A percentile compares a stretch with the other conserved stretches of the same genome.
Evolutionary conservation across 2,113 vertebrate genomes (phyloP).

Genomic region (Anguilla japonica): DNA sequence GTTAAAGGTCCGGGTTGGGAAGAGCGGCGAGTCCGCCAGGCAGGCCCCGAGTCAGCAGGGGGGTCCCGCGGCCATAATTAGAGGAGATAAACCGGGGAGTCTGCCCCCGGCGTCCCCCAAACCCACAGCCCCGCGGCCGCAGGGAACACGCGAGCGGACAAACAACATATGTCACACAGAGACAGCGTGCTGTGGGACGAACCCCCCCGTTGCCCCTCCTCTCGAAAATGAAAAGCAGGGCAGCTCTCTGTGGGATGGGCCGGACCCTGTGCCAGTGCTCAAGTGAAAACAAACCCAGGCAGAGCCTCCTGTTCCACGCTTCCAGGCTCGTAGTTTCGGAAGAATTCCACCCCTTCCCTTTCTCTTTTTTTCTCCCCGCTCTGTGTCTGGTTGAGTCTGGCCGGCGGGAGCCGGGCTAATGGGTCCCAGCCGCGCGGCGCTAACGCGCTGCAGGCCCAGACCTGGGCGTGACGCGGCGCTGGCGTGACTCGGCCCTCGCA

Average conservation of each 20-base stretch:
- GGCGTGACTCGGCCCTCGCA: background rate
- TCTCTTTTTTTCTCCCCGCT: background rate
- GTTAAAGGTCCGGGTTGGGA: constrained; percentile 24
- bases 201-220: background rate
- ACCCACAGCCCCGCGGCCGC: constrained; percentile 18
- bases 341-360: background rate
- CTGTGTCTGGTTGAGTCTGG: background rate
- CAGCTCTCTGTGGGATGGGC: background rate
- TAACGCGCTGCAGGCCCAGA: constrained; percentile 5
- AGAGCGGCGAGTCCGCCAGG: constrained; percentile 20
- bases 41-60: constrained; percentile 4
- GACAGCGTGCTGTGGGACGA: constrained; percentile 21
- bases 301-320: background rate
- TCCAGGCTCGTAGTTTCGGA: background rate
- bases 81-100: constrained; percentile 29
- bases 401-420: background rate
- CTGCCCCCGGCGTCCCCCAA: background rate
- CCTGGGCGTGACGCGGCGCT: background rate
- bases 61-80: constrained; percentile 14
- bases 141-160: constrained; percentile 29
- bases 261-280: background rate
- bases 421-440: background rate
- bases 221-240: background rate
- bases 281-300: background rate
- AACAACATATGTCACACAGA: constrained; percentile 43